Evolutionary conservation across 2,797 vertebrate genomes (phyloP).

Genomic region (Lutjanus campechanus): DNA sequence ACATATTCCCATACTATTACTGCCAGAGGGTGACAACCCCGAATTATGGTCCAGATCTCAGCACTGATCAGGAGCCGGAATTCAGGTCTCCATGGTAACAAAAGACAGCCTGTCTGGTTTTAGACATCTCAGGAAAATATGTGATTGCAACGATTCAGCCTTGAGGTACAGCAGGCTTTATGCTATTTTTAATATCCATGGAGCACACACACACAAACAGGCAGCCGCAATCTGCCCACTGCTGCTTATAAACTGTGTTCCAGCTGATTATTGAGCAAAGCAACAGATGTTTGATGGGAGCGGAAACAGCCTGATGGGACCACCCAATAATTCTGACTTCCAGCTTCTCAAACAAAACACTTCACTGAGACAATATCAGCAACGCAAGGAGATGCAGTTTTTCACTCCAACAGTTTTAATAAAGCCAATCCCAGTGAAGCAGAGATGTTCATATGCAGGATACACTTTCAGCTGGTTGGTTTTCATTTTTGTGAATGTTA

Average conservation of each 20-base stretch:
- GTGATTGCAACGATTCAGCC: constrained; percentile 49
- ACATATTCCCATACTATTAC: constrained; percentile 53
- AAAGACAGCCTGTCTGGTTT: constrained; percentile 42
- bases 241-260: constrained; percentile 33
- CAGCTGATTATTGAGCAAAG: constrained; percentile 44
- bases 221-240: constrained; percentile 22
- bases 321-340: constrained; percentile 22
- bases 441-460: not conserved
- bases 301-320: constrained; percentile 26
- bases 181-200: constrained; percentile 41
- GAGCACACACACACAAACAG: constrained; percentile 30
- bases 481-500: not conserved
- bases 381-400: not conserved
- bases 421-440: not conserved
- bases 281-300: constrained; percentile 45
- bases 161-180: constrained; percentile 28
- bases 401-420: not conserved
- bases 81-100: constrained; percentile 68
- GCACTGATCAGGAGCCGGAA: constrained; percentile 42
- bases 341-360: not conserved
- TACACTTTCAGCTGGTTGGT: not conserved
- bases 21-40: constrained; percentile 58
- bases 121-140: constrained; percentile 36
- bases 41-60: constrained; percentile 62
- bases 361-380: not conserved